Base-by-base conservation (phyloP, 1,140 invertebrate species). In the Galendromus occidentalis region DNA sequence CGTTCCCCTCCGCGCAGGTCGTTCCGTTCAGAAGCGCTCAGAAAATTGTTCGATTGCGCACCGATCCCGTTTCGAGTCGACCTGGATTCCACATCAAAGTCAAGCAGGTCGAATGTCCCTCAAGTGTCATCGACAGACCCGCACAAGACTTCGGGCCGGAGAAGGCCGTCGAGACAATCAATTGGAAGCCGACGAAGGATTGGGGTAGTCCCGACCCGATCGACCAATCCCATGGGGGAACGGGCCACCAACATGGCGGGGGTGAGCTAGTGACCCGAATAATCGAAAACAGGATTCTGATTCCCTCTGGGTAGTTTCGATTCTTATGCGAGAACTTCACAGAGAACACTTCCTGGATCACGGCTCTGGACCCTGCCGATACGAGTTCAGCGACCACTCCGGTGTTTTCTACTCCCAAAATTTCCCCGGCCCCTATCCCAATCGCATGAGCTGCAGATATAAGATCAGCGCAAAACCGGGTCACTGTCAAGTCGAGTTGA, bases 61-160 rank as follows among this genome's bases (percentile, higher is more conserved):
- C 70, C 12, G 70, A 72, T 67, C 47, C 66, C 0, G 66, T 66
- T 9, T 64, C 67, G 12, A 65, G 67, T 0, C 51, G 67, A 30
- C 64, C 67, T 0, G 71, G 71, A 30, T 72, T 72, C 33, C 42
- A 67, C 12, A 67, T 72, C 22, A 45, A 66, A 63, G 69, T 69
- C 7, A 65, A 70, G 25, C 71, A 72, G 33, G 51, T 72, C 1
- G 70, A 71, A 33, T 72, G 71, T 59, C 51, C 51, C 2, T 59
- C 51, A 1, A 59, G 51, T 59, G 51, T 59, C 1, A 20, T 33
- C 1, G 51, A 59, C 22, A 14, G 33, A 59, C 25, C 51, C 20
- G 51, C 17, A 17, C 25, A 33, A 25, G 51, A 25, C 17, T 59
- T 59, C 33, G 51, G 33, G n/a, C 9, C 33, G 4, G 22, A 59